Base-by-base conservation (phyloP, 2,888 invertebrate genomes). In the Epinotia nisella region DNA sequence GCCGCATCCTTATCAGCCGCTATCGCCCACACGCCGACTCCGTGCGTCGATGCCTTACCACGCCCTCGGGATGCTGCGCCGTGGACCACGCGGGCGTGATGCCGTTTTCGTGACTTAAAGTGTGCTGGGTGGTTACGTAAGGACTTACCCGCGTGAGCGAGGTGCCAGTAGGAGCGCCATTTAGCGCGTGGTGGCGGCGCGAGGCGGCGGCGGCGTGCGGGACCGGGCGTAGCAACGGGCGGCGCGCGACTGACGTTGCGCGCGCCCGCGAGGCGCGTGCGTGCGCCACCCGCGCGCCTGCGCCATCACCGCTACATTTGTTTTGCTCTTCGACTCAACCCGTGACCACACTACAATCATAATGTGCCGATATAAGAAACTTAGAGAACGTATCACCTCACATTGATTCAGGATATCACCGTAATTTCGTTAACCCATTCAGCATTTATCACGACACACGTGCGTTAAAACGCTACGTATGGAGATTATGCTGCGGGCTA, bases 161-260 rank as follows among this genome's bases (percentile, higher is more conserved):
- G 85, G 87, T 87, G 87, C 89, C 88, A 80, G 83, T 87, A 87
- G 88, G 89, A 89, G 92, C 91, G 93, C 92, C 92, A 92, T 93
- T 88, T 86, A 88, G 84, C 91, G 91, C 90, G 90, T 90, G 90
- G 83, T 85, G 80, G 76, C 74, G 81, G 82, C 87, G 88, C 84
- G 83, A 75, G 67, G 76, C 75, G 76, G 71, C 66, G 19, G 49
- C 70, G 76, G 78, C 77, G 85, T 84, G 83, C 83, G 81, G 81
- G 78, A 81, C 83, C 81, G 83, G 81, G 79, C 87, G 86, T 88
- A 87, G 83, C 83, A 80, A 85, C 86, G 85, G 86, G 78, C 86
- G 87, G 87, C 90, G 89, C 88, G 86, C 89, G 90, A 91, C 89
- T 89, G 87, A 87, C 87, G 87, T 81, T 80, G 71, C 77, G 77